Conservation (phyloP, 2,113 vertebrate genomes). For the Sclerurus mexicanus region DNA sequence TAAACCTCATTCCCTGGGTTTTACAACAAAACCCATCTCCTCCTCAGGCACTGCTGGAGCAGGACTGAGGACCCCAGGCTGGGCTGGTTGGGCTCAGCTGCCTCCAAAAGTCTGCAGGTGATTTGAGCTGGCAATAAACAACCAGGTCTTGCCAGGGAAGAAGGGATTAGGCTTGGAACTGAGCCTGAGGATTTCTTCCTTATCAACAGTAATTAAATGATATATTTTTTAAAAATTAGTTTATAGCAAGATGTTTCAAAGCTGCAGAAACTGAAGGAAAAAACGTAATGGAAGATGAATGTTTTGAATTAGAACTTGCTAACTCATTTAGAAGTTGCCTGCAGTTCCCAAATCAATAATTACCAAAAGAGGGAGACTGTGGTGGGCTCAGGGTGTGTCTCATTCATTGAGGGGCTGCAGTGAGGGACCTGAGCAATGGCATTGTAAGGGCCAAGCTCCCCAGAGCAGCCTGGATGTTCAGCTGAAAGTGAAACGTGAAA, state of each 20-base stretch:
- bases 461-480: not conserved
- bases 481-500: not conserved
- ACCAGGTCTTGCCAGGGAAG: not conserved
- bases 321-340: not conserved
- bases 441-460: not conserved
- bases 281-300: not conserved
- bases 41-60: not conserved
- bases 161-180: not conserved
- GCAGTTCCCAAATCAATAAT: not conserved
- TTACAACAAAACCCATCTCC: not conserved
- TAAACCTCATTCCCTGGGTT: not conserved
- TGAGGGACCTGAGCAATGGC: not conserved
- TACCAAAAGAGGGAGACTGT: not conserved
- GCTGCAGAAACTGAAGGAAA: not conserved
- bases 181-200: not conserved
- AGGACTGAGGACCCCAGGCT: accelerated
- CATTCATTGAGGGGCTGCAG: not conserved
- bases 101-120: not conserved
- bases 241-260: not conserved
- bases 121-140: not conserved
- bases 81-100: not conserved
- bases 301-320: not conserved
- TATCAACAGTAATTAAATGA: not conserved
- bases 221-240: accelerated
- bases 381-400: not conserved